These are phyloP conservation scores for Hemicrepidius hirtus DNA, from an alignment of 2,888 invertebrate genomes.

Conservation along the genomic window DNA sequence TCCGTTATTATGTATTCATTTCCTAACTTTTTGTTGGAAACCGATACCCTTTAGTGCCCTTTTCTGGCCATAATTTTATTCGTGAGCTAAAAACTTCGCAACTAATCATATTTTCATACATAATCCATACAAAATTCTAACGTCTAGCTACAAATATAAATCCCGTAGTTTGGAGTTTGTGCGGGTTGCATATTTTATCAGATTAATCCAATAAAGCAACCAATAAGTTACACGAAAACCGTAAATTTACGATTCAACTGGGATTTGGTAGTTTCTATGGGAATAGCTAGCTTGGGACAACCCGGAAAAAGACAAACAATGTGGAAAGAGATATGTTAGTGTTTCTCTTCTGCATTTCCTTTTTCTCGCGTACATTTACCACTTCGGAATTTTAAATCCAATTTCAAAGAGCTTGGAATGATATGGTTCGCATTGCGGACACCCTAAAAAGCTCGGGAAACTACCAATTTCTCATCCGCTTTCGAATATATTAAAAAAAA, in stretches of 20 bases:
- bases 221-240: conserved; percentile 30
- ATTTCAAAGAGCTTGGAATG: conserved; percentile 1
- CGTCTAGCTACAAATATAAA: background rate
- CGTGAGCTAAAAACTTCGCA: background rate
- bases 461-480: background rate
- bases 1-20: no score
- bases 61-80: background rate
- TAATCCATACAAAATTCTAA: background rate
- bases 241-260: conserved; percentile 28
- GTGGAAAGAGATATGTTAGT: conserved; percentile 20
- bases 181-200: conserved; percentile 21
- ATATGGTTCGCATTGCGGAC: background rate
- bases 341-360: conserved; percentile 14
- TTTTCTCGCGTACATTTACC: conserved; percentile 2
- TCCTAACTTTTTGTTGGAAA: no score
- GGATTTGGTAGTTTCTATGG: conserved; percentile 27
- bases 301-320: conserved; percentile 23
- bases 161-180: conserved; percentile 3
- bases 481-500: conserved; percentile 6
- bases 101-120: background rate
- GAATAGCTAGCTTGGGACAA: conserved; percentile 20
- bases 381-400: conserved; percentile 15
- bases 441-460: background rate
- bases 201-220: conserved; percentile 30
- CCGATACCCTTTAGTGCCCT: no score